Base-by-base conservation (phyloP, 2,113 vertebrate genomes). In the Platanista minor region DNA sequence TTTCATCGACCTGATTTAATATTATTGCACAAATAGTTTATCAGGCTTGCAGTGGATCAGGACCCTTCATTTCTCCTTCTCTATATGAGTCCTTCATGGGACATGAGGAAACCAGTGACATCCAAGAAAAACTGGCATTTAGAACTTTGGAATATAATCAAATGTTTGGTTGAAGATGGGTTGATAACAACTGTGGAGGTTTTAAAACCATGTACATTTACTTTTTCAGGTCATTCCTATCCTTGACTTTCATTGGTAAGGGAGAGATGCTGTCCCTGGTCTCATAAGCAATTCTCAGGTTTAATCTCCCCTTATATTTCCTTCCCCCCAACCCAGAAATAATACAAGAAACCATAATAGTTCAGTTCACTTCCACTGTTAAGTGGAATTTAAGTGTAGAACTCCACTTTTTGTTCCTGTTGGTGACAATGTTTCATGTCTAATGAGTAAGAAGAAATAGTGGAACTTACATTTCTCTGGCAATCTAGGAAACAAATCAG, bases 371-470 rank as follows among this genome's bases (percentile, higher is more conserved):
- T 91, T 94, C 29, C 46, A 52, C 52, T 52, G 52, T 52, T 52
- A 52, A 52, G 52, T 6, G 15, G 52, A 52, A 52, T 95, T 2
- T 77, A 66, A 59, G 21, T 33, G 54, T 39, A 27, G 80, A 93
- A 78, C 14, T 93, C 11, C 39, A 78, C 41, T 64, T 97, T 94
- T 92, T 81, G 8, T 94, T 91, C 80, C 36, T 91, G 39, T 10
- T 90, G 36, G 29, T 71, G 57, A 59, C 33, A 90, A 64, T n/a
- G 57, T 46, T 46, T 82, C 9, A n/a, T 23, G 31, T 80, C 25
- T 75, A 75, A 69, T 87, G 52, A 91, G 64, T 96, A 94, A 87
- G 39, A 96, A 89, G n/a, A 71, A 71, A 90, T 89, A 62, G 59
- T 23, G 14, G 49, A 5, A 25, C 23, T 39, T 41, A 52, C 6